A percentile compares a stretch with the other conserved stretches of the same genome.
These are phyloP conservation scores for Psephotus haematonotus DNA, from an alignment of 2,113 vertebrate genomes.

Conservation along the genomic window DNA sequence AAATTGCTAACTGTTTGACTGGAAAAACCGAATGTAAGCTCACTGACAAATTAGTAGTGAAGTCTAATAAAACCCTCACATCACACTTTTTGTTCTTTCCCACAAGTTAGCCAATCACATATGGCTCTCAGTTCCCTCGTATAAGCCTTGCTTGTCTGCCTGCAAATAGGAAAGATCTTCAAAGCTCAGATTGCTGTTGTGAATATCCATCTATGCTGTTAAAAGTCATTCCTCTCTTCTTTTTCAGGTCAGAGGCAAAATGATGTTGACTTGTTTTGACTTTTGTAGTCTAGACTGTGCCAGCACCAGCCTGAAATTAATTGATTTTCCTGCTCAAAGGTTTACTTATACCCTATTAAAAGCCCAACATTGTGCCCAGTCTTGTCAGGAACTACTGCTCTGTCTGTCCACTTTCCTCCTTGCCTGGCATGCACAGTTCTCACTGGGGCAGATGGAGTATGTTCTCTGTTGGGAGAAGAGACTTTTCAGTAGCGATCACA, in stretches of 20 bases:
- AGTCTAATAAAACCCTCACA: background rate
- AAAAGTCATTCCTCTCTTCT: background rate
- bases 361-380: background rate
- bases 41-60: background rate
- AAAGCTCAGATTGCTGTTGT: constrained; percentile 10
- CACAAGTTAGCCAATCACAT: background rate
- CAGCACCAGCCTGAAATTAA: constrained; percentile 6
- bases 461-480: background rate
- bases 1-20: background rate
- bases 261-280: constrained; percentile 36
- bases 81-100: background rate
- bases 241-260: constrained; percentile 47
- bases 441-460: background rate
- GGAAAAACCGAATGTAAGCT: background rate
- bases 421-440: background rate
- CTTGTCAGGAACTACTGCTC: background rate
- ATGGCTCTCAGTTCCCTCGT: background rate
- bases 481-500: background rate
- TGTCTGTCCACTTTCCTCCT: background rate
- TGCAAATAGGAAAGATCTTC: constrained; percentile 41
- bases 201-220: background rate
- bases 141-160: background rate
- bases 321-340: background rate
- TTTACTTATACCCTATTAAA: background rate
- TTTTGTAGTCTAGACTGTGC: constrained; percentile 30